These are phyloP conservation scores for Drosophila athabasca DNA, from an alignment of 1,140 invertebrate genomes.

Conservation along the genomic window DNA sequence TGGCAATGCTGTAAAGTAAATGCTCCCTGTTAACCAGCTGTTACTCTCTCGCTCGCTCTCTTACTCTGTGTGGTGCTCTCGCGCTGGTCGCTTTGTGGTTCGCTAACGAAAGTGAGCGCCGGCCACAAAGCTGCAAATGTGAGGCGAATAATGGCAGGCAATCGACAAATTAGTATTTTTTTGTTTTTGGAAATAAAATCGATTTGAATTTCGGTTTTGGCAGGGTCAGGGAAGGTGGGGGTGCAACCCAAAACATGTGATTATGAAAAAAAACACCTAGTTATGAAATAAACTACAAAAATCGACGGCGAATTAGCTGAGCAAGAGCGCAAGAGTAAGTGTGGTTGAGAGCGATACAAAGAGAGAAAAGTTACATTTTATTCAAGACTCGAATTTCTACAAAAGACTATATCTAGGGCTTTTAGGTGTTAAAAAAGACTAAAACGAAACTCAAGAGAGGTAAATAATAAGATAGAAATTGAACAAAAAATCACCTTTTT, in stretches of 20 bases:
- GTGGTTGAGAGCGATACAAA: slow-evolving; percentile 15
- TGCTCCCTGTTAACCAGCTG: slow-evolving; percentile 28
- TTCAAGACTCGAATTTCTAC: slow-evolving; percentile 21
- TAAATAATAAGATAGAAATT: slow-evolving; percentile 60
- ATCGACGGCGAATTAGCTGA: neutral
- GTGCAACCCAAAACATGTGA: slow-evolving; percentile 13
- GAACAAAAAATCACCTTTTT: slow-evolving; percentile 74
- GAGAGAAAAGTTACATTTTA: slow-evolving; percentile 34
- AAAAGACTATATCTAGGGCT: slow-evolving; percentile 57
- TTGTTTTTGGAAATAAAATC: no score
- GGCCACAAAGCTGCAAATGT: slow-evolving; percentile 52
- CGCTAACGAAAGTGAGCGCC: slow-evolving; percentile 44
- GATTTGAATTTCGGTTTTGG: no score
- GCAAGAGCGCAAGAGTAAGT: slow-evolving; percentile 24
- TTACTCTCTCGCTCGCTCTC: slow-evolving; percentile 13
- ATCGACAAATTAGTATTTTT: neutral
- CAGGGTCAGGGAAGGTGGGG: no score
- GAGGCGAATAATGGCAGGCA: slow-evolving; percentile 35
- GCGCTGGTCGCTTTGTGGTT: slow-evolving; percentile 30
- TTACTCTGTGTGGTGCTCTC: slow-evolving; percentile 14
- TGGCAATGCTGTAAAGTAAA: slow-evolving; percentile 44
- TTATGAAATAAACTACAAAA: slow-evolving; percentile 32
- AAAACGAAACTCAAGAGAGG: slow-evolving; percentile 56
- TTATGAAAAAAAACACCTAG: slow-evolving; percentile 18
- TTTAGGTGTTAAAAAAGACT: slow-evolving; percentile 52